Conservation (phyloP, 2,888 invertebrate genomes). For the Zaprionus obscuricornis region DNA sequence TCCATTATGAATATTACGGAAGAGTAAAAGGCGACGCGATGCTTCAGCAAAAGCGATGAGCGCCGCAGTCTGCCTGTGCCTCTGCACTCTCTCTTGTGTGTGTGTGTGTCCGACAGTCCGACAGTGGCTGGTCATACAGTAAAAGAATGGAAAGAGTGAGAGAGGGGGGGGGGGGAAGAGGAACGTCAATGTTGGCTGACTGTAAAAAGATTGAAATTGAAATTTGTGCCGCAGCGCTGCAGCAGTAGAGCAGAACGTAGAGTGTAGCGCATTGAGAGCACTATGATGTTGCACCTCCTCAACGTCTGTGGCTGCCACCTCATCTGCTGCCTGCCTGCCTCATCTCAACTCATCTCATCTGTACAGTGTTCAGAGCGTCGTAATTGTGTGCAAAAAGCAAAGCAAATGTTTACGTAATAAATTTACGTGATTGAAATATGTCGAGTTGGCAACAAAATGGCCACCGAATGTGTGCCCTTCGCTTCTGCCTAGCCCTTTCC, state of each 20-base stretch:
- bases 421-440: constrained; percentile 83
- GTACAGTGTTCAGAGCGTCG: constrained; percentile 30
- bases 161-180: neutral
- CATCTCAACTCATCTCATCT: no score
- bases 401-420: constrained; percentile 82
- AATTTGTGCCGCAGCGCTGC: constrained; percentile 59
- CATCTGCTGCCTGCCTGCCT: neutral
- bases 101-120: neutral
- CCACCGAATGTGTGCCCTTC: constrained; percentile 40
- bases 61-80: constrained; percentile 4
- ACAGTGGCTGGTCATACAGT: neutral
- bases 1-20: constrained; percentile 82
- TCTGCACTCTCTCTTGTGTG: neutral
- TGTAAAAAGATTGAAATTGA: constrained; percentile 77
- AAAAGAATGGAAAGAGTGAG: neutral
- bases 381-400: constrained; percentile 80
- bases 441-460: constrained; percentile 79
- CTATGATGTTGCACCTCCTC: neutral
- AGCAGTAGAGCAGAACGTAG: constrained; percentile 18
- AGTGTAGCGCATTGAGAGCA: neutral
- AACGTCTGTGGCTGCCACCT: neutral
- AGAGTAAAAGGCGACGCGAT: constrained; percentile 58
- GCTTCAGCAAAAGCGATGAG: constrained; percentile 37
- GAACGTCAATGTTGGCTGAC: constrained; percentile 6
- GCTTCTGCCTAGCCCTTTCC: neutral